A percentile compares a stretch with the other conserved stretches of the same genome.
Conservation (phyloP, 2,797 vertebrate species). For the Mionectes olivaceus region DNA sequence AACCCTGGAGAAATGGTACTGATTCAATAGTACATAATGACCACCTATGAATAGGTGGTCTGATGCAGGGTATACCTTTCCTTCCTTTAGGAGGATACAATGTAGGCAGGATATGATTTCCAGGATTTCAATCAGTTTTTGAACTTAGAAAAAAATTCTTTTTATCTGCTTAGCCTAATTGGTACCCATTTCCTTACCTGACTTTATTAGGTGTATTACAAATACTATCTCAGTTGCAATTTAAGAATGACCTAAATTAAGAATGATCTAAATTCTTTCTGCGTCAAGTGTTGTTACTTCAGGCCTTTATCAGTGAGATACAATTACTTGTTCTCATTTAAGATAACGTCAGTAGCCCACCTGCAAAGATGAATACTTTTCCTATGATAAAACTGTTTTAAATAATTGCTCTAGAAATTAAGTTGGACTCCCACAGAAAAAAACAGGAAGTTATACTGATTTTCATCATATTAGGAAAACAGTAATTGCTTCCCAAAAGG, state of each 20-base stretch:
- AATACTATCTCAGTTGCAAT: neutral
- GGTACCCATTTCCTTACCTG: neutral
- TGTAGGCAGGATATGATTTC: accelerated
- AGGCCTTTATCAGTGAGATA: neutral
- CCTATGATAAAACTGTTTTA: neutral
- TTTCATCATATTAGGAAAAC: neutral
- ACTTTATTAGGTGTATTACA: neutral
- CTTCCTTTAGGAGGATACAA: neutral
- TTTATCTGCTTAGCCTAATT: neutral
- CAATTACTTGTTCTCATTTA: neutral
- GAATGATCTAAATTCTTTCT: neutral
- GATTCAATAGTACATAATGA: neutral
- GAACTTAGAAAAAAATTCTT: neutral
- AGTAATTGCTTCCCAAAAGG: neutral
- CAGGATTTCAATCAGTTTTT: neutral
- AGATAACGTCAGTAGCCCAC: neutral
- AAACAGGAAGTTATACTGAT: neutral
- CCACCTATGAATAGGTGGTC: neutral
- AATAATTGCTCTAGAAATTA: neutral
- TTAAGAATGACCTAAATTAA: neutral
- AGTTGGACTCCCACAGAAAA: neutral
- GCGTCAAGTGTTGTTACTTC: neutral
- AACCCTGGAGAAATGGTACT: neutral
- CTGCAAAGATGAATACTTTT: neutral
- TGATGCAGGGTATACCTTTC: accelerated